These are phyloP conservation scores for Yponomeuta evonymella DNA, from an alignment of 2,888 invertebrate species.

Conservation along the genomic window DNA sequence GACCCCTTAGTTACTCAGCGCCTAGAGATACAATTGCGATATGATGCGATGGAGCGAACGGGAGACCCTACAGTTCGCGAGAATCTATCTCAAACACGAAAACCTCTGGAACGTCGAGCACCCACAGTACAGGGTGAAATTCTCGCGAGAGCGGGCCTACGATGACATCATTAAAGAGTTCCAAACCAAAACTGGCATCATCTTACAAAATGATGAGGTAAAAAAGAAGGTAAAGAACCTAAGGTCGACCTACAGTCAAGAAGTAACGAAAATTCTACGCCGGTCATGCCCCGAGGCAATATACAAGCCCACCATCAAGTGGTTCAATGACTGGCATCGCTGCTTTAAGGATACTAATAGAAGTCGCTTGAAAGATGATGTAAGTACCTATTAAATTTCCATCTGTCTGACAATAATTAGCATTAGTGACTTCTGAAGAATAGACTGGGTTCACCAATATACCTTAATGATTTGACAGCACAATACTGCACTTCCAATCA, in stretches of 20 bases:
- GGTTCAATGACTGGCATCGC: constrained; percentile 48
- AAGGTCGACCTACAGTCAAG: constrained; percentile 51
- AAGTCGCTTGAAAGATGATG: not conserved
- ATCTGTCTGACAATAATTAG: not conserved
- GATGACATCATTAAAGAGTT: not conserved
- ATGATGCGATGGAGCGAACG: constrained; percentile 30
- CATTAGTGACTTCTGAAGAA: no score
- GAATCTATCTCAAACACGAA: constrained; percentile 31
- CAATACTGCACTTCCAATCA: no score
- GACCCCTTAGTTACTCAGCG: not conserved
- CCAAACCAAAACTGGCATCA: not conserved
- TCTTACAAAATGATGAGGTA: not conserved
- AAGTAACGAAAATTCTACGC: constrained; percentile 47
- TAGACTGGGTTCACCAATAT: no score
- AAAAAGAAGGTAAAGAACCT: constrained; percentile 49
- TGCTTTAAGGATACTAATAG: not conserved
- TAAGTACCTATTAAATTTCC: not conserved
- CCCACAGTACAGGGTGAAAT: constrained; percentile 27
- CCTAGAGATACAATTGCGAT: not conserved
- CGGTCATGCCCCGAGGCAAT: constrained; percentile 36
- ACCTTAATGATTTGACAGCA: no score
- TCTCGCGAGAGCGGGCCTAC: not conserved
- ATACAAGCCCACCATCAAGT: constrained; percentile 47
- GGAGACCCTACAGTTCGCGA: constrained; percentile 32
- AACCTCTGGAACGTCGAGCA: constrained; percentile 33